Conservation (phyloP, 2,113 vertebrate genomes). For the Limanda limanda region DNA sequence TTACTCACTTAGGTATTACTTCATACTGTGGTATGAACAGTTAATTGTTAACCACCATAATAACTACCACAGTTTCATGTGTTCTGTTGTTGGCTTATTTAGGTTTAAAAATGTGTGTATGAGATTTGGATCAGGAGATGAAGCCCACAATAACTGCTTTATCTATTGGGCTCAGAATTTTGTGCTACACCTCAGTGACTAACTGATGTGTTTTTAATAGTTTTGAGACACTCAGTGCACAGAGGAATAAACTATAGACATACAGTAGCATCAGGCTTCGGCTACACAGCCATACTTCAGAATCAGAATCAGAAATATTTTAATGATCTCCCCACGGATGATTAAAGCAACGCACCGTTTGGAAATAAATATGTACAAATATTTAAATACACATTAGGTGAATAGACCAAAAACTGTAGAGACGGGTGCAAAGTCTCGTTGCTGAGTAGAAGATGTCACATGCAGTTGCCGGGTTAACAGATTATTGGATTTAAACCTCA, state of each 20-base stretch:
- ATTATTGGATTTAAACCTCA: neutral
- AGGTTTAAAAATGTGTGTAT: neutral
- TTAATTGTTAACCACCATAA: neutral
- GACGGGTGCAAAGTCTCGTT: no score
- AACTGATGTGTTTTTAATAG: conserved; percentile 2
- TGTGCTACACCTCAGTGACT: neutral
- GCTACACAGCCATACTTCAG: neutral
- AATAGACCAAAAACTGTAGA: neutral
- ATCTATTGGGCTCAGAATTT: neutral
- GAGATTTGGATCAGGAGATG: neutral
- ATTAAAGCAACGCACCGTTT: neutral
- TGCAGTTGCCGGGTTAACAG: no score
- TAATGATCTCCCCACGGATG: neutral
- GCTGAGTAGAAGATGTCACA: no score
- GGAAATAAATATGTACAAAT: neutral
- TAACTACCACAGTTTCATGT: neutral
- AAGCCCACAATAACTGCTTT: neutral
- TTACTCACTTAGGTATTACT: neutral
- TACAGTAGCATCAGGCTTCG: neutral
- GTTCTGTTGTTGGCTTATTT: neutral
- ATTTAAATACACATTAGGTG: neutral
- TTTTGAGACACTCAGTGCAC: neutral
- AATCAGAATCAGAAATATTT: neutral
- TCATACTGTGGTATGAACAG: neutral
- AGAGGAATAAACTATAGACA: neutral